Conservation (phyloP, 1,140 invertebrate species). For the Lerema accius region DNA sequence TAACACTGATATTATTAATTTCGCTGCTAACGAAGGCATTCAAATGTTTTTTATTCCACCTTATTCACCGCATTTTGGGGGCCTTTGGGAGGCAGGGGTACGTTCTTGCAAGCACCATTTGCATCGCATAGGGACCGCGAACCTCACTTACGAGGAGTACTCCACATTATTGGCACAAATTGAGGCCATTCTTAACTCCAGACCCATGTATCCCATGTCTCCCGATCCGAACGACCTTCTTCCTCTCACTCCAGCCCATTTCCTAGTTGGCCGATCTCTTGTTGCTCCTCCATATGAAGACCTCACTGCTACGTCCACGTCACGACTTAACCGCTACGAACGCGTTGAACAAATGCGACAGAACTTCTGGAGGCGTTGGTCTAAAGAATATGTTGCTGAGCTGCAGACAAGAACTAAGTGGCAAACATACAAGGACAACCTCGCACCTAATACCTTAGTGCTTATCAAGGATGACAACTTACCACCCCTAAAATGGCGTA, state of each 20-base stretch:
- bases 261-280: conserved; percentile 33
- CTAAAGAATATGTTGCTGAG: conserved; percentile 34
- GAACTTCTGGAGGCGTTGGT: conserved; percentile 35
- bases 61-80: conserved; percentile 27
- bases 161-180: conserved; percentile 51
- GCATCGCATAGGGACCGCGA: conserved; percentile 34
- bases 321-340: conserved; percentile 19
- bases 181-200: conserved; percentile 47
- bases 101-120: conserved; percentile 11
- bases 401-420: conserved; percentile 32
- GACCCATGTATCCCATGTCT: conserved; percentile 40
- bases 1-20: conserved; percentile 18
- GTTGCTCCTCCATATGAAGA: conserved; percentile 15
- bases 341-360: conserved; percentile 34
- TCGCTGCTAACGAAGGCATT: conserved; percentile 7
- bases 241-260: conserved; percentile 32
- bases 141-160: conserved; percentile 48
- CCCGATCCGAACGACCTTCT: conserved; percentile 36
- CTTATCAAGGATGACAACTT: conserved; percentile 19
- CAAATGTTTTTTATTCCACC: conserved; percentile 35
- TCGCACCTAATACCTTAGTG: conserved; percentile 14
- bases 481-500: conserved; percentile 17
- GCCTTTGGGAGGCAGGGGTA: conserved; percentile 24
- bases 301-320: conserved; percentile 4
- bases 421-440: not conserved